These are phyloP conservation scores for Macrosteles quadrilineatus DNA, from an alignment of 1,140 invertebrate species.

Conservation along the genomic window DNA sequence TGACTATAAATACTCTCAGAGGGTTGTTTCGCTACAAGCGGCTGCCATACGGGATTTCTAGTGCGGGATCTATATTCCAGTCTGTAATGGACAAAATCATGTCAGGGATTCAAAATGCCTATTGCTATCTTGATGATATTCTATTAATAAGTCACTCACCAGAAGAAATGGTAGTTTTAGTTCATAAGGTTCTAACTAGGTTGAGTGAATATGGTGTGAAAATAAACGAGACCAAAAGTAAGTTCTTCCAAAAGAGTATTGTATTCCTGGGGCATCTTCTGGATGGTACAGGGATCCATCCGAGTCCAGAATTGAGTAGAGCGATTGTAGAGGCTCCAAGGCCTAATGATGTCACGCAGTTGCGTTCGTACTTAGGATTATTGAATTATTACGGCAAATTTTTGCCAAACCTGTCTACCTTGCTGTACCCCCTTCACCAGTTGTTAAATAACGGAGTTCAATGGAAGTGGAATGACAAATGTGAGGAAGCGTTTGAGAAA, in stretches of 20 bases:
- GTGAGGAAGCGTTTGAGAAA: no score
- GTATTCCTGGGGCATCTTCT: background rate
- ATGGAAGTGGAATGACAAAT: no score
- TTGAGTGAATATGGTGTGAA: conserved; percentile 4
- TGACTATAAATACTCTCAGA: background rate
- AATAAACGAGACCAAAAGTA: background rate
- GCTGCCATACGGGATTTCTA: background rate
- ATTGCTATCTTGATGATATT: conserved; percentile 14
- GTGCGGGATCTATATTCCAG: background rate
- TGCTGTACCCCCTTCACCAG: no score
- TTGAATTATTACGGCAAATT: conserved; percentile 22
- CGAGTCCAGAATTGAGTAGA: background rate
- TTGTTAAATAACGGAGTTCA: no score
- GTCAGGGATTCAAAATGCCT: background rate
- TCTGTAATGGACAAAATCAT: background rate
- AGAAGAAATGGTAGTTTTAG: background rate
- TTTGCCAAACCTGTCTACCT: conserved; percentile 29
- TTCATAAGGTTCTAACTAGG: background rate
- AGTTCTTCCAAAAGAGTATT: conserved; percentile 8
- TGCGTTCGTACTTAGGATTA: conserved; percentile 13
- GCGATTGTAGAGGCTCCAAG: background rate
- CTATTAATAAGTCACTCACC: no score
- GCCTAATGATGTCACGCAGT: conserved; percentile 1
- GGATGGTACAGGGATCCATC: conserved; percentile 17
- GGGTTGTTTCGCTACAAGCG: background rate